Base-by-base conservation (phyloP, 35 echinoderm and acorn worm genomes). In the Acanthaster planci region DNA sequence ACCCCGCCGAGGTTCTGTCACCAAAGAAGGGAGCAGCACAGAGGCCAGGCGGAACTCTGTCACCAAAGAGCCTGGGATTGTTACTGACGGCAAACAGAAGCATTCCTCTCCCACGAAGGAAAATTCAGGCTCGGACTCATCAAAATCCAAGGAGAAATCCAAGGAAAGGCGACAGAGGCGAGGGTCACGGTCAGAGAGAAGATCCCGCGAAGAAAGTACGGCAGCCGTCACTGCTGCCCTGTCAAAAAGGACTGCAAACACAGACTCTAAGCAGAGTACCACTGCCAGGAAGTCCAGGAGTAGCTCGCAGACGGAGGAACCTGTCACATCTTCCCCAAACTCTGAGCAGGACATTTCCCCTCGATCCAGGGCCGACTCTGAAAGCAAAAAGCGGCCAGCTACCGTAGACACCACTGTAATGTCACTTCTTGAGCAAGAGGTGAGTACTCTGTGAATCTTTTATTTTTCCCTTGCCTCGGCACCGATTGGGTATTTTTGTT, bases 121-220 rank as follows among this genome's bases (percentile, higher is more conserved):
- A 14, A 21, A 26, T 72, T 72, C 64, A 72, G 64, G 64, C 64
- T 72, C 64, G 0, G 64, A 72, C 8, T 72, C 23, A 8, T 26
- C 64, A 72, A 72, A 35, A 34, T 29, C 64, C 0, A 47, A 47
- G 42, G 26, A 34, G 23, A 40, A 87, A 38, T 84, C 77, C 37
- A 84, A 87, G 72, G 91, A 89, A 38, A 88, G 91, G 55, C 81
- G 82, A 35, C 79, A 76, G 22, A 50, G 91, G 32, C 77, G 77
- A 39, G 38, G 51, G 8, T 93, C 86, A 1, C 39, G 76, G 30
- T 40, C 64, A 26, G 64, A 72, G 64, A 72, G 23, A 26, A 72
- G 64, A 72, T 72, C 75, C 52, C 38, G 39, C 5, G 75, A 86
- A 40, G 68, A 77, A 8, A 84, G n/a, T 39, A 35, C 50, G 15